Base-by-base conservation (phyloP, 2,113 vertebrate species). In the Columbina picui region DNA sequence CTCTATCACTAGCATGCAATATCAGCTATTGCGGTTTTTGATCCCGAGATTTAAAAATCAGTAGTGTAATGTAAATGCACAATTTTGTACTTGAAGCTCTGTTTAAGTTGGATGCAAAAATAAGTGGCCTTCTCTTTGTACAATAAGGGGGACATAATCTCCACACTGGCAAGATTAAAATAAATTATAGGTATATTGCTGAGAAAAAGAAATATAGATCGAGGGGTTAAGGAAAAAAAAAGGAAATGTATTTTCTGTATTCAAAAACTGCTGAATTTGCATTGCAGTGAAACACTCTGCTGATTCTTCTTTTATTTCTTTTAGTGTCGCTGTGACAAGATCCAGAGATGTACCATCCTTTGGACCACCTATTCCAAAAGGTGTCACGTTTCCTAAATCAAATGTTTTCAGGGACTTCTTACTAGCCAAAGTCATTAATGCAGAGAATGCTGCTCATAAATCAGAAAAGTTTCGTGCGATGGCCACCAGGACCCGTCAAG, bases 371-470 rank as follows among this genome's bases (percentile, higher is more conserved):
- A 99, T 99, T 93, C 99, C 99, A 20, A 99, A 99, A 98, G 99
- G 98, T 6, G 98, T 99, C 94, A 99, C 99, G 2, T 99, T 99
- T 97, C 99, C 99, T 41, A 99, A 99, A 95, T 99, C 99, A 70
- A 98, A 99, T 5, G 99, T 99, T 68, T 99, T 99, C 97, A 98
- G 99, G 99, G 99, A 99, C 99, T 99, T 99, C 97, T 98, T 99
- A 80, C 93, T 99, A 90, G 98, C 99, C 94, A 99, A 99, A 98
- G 99, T 99, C 87, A 99, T 99, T 94, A 99, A 99, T 75, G 99
- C 99, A 14, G 99, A 99, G 97, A 99, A 99, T 85, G 99, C 99
- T 49, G 99, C 99, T 93, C 99, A 99, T 95, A 99, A 99, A 96
- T 99, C 99, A 1, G 99, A 99, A 23, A 99, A 99, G 96, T 99